Percentiles rank a stretch among this genome's conserved stretches.
These are phyloP conservation scores for Chlamydotis undulata DNA, from an alignment of 2,113 vertebrate species.

Conservation along the genomic window DNA sequence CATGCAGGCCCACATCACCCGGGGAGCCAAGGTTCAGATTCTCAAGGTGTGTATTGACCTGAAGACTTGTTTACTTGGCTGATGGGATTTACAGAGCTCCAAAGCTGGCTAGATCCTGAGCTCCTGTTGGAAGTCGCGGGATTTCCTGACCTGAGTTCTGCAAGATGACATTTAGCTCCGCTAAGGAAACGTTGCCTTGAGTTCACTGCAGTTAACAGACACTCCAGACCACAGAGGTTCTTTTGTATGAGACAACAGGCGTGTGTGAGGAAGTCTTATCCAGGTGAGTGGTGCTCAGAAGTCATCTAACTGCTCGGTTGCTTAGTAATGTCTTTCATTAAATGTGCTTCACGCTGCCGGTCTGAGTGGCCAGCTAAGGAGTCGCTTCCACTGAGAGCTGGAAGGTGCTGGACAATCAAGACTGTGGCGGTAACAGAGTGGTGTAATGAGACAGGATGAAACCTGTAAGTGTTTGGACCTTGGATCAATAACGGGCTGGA, in stretches of 20 bases:
- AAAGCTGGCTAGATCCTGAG: background rate
- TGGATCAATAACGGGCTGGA: background rate
- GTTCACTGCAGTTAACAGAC: background rate
- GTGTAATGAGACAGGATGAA: background rate
- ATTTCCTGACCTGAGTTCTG: background rate
- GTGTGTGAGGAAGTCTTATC: background rate
- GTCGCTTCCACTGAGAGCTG: background rate
- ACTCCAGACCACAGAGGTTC: background rate
- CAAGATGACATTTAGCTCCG: background rate
- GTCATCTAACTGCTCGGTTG: background rate
- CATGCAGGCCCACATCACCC: background rate
- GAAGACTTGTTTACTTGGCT: background rate
- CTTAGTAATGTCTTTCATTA: slow-evolving; percentile 1
- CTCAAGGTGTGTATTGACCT: background rate
- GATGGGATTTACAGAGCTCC: background rate
- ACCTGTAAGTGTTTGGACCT: background rate
- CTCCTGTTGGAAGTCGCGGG: background rate
- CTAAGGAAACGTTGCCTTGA: background rate
- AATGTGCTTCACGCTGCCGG: background rate
- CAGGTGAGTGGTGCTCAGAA: background rate
- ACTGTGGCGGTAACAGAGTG: rapidly evolving
- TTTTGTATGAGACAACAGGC: background rate
- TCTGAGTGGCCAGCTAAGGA: background rate
- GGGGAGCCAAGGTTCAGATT: background rate
- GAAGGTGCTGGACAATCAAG: background rate